A percentile compares a stretch with the other conserved stretches of the same genome.
Evolutionary conservation across 2,113 vertebrate species (phyloP).

Genomic region (Sinocyclocheilus maitianheensis): DNA sequence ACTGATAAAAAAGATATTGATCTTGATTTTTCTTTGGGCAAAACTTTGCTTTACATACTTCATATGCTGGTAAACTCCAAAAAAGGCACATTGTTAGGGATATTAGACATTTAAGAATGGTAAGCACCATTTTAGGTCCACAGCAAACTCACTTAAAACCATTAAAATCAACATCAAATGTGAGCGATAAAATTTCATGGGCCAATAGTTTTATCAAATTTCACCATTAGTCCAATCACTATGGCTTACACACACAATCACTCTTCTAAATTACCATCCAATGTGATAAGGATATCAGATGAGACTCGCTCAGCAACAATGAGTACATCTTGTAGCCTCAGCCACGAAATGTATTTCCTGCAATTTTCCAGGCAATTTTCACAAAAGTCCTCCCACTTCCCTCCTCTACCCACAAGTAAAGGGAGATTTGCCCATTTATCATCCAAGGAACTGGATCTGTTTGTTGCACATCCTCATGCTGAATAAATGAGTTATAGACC

Average conservation of each 20-base stretch:
- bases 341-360: slow-evolving; percentile 42
- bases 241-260: slow-evolving; percentile 35
- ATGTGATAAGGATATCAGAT: slow-evolving; percentile 32
- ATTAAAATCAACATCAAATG: slow-evolving; percentile 49
- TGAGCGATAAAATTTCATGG: slow-evolving; percentile 46
- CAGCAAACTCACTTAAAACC: slow-evolving; percentile 31
- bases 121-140: slow-evolving; percentile 1
- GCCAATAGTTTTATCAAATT: slow-evolving; percentile 45
- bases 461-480: slow-evolving; percentile 57
- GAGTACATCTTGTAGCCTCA: not conserved
- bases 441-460: slow-evolving; percentile 47
- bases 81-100: slow-evolving; percentile 4
- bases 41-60: not conserved
- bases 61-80: not conserved
- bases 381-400: slow-evolving; percentile 23
- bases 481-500: slow-evolving; percentile 73
- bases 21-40: slow-evolving; percentile 11
- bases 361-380: slow-evolving; percentile 36
- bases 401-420: slow-evolving; percentile 43
- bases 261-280: slow-evolving; percentile 38
- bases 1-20: not conserved
- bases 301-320: slow-evolving; percentile 1
- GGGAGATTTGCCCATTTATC: slow-evolving; percentile 47
- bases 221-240: slow-evolving; percentile 45
- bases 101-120: not conserved